Evolutionary conservation across 2,888 invertebrate species (phyloP), one percentile per base, ranked within the genome.

Genomic region (Laspeyria flexula): DNA sequence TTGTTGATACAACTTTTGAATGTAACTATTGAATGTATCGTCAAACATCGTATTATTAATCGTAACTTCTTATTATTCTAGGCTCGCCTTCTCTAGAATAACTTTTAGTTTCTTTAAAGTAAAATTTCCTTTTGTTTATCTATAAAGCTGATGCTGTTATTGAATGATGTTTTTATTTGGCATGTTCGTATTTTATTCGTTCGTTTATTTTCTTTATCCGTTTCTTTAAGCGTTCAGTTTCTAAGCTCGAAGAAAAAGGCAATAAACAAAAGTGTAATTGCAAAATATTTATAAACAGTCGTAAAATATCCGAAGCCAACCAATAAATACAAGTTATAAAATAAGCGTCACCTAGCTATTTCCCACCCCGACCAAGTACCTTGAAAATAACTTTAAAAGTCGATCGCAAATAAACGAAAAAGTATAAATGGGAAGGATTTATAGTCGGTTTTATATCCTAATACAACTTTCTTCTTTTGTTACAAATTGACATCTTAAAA

Each of bases 401-500:
- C 72, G 70, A 73, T 79, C 63, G 67, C 74, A 78, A 81, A 82
- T 75, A 82, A 79, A 80, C 73, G 77, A 67, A 57, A 77, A 73
- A 71, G 75, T 77, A 75, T 76, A 73, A 71, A 77, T 73, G 73
- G 68, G 51, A 68, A 71, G 75, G 72, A 79, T 81, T 79, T 79
- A 80, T 77, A 54, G 73, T 61, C 67, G 60, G 75, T 81, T 79
- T 78, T 79, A 79, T 76, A 68, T 69, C 76, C 75, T 72, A 73
- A 79, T 76, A 79, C 73, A 75, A 79, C 70, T 77, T 79, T 71
- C 65, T 71, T 76, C 61, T 74, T 77, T 78, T 76, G 71, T 77
- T 73, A 70, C 77, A 79, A 81, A 82, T 80, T 77, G 77, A 75
- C 76, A 80, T 79, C 72, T 75, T 72, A 73, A 75, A 76, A 69